Percentiles rank a stretch among this genome's conserved stretches.
phyloP scores from a whole-genome alignment of 2,888 invertebrate species.

The Euzetes globulus region DNA sequence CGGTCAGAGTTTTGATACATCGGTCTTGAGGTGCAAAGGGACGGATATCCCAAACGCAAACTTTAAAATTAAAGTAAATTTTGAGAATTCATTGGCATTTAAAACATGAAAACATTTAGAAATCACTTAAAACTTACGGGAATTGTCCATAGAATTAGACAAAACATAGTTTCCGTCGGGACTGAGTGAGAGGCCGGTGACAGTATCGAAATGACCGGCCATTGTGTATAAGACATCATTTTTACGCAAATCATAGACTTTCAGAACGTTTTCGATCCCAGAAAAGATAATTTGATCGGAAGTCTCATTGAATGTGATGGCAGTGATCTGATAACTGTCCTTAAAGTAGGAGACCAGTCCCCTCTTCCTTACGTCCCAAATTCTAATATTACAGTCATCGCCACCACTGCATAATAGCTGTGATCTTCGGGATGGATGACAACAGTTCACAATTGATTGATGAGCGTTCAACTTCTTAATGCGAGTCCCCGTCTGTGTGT shows the following conservation, averaged over 20 bases:
- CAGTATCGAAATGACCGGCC: conserved; percentile 88
- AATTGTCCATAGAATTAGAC: conserved; percentile 95
- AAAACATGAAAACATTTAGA: neutral
- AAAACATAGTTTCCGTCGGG: conserved; percentile 65
- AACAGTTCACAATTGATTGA: conserved; percentile 56
- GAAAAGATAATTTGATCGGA: conserved; percentile 89
- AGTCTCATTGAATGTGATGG: conserved; percentile 89
- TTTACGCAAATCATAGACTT: conserved; percentile 90
- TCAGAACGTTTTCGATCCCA: conserved; percentile 82
- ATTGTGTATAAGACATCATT: conserved; percentile 73
- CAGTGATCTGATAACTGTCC: conserved; percentile 58
- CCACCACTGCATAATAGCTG: conserved; percentile 84
- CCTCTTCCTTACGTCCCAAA: conserved; percentile 78
- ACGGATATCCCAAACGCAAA: conserved; percentile 92
- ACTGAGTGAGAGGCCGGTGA: conserved; percentile 77
- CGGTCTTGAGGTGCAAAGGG: conserved; percentile 89
- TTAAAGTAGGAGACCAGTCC: conserved; percentile 59
- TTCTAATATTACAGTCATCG: conserved; percentile 83
- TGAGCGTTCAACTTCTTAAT: conserved; percentile 74
- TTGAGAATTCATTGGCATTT: too few relatives aligned
- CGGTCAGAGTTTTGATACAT: conserved; percentile 81
- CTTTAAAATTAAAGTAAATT: conserved; percentile 41
- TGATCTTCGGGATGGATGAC: conserved; percentile 67
- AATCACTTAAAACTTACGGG: conserved; percentile 49
- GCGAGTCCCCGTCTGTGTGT: conserved; percentile 75